Conservation (phyloP, 2,888 invertebrate genomes). For the Auanema sp. region DNA sequence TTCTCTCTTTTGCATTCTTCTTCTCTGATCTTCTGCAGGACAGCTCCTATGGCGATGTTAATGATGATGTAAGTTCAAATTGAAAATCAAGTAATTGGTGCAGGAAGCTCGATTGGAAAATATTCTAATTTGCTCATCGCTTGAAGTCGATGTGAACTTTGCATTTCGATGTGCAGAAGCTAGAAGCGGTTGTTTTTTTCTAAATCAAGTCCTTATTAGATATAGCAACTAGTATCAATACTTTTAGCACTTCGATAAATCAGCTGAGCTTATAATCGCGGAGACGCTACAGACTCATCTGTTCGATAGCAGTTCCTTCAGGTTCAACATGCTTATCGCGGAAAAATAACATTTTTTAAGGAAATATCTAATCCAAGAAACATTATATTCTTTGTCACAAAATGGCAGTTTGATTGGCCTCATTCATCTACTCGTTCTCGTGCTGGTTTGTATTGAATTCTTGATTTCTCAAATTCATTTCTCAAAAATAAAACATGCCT, state of each 20-base stretch:
- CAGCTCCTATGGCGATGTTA: constrained; percentile 45
- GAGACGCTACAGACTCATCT: constrained; percentile 60
- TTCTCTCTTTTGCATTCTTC: constrained; percentile 56
- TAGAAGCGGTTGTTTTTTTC: no score
- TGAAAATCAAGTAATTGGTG: neutral
- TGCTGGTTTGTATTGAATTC: constrained; percentile 37
- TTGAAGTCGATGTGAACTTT: constrained; percentile 1
- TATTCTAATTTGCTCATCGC: neutral
- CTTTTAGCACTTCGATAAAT: constrained; percentile 36
- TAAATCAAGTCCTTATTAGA: no score
- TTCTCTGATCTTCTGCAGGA: constrained; percentile 51
- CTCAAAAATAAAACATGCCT: neutral
- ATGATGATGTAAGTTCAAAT: constrained; percentile 40
- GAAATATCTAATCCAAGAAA: constrained; percentile 60
- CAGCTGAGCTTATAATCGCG: constrained; percentile 50
- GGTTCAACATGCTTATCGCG: constrained; percentile 10
- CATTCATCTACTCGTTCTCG: constrained; percentile 59
- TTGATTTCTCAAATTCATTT: constrained; percentile 1
- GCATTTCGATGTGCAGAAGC: neutral
- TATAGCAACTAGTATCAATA: neutral
- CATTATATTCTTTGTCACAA: constrained; percentile 59
- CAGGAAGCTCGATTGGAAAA: no score
- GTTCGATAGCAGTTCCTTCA: constrained; percentile 55
- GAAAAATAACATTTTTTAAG: constrained; percentile 5
- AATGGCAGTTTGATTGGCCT: constrained; percentile 59